A percentile compares a stretch with the other conserved stretches of the same genome.
Conservation (phyloP, 2,113 vertebrate genomes). For the Hippocampus barbouri region DNA sequence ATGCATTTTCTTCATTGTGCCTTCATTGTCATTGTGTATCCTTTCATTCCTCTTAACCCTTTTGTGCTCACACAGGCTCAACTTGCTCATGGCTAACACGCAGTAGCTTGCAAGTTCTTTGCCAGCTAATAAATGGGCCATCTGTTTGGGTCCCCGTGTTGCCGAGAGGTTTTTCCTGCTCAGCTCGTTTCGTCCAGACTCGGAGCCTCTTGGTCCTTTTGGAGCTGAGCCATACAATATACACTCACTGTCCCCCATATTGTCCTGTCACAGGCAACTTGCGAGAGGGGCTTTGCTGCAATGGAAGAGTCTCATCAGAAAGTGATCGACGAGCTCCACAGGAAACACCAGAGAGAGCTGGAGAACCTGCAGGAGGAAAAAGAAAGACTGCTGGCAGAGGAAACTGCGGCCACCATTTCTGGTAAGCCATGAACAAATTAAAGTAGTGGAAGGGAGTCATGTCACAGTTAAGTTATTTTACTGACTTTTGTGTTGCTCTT, state of each 20-base stretch:
- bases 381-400: slow-evolving; percentile 74
- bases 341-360: slow-evolving; percentile 78
- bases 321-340: slow-evolving; percentile 77
- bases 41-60: slow-evolving; percentile 42
- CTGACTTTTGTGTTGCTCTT: slow-evolving; percentile 10
- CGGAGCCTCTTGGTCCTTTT: slow-evolving; percentile 22
- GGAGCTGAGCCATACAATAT: slow-evolving; percentile 2
- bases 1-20: slow-evolving; percentile 29
- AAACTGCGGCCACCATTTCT: slow-evolving; percentile 77
- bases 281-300: slow-evolving; percentile 76
- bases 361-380: slow-evolving; percentile 79
- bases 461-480: not conserved
- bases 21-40: slow-evolving; percentile 18
- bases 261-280: slow-evolving; percentile 67
- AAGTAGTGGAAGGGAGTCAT: not conserved
- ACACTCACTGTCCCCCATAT: not conserved
- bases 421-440: slow-evolving; percentile 47
- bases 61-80: slow-evolving; percentile 52
- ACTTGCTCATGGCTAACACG: slow-evolving; percentile 51
- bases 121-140: slow-evolving; percentile 18
- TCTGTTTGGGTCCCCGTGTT: not conserved
- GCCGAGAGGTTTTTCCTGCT: slow-evolving; percentile 14
- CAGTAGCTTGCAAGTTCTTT: slow-evolving; percentile 46
- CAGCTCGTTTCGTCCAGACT: slow-evolving; percentile 6
- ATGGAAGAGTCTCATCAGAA: slow-evolving; percentile 83